A percentile compares a stretch with the other conserved stretches of the same genome.
Conservation (phyloP, 53 echinoderm and acorn worm species). For the Paracentrotus lividus region DNA sequence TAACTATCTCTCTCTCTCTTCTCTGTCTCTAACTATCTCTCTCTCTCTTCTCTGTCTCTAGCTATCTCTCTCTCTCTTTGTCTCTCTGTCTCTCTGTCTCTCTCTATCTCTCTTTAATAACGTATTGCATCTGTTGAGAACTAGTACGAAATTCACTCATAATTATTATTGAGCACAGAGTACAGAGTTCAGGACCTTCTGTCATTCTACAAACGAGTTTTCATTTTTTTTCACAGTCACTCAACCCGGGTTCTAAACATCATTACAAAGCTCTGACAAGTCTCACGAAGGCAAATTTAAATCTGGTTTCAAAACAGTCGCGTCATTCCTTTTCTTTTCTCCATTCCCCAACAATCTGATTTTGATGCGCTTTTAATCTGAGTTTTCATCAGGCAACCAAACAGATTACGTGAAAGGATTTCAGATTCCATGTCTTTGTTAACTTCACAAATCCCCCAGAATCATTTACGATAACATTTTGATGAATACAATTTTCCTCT, state of each 20-base stretch:
- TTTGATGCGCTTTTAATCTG: conserved; percentile 7
- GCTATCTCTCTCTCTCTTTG: too few relatives aligned
- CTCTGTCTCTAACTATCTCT: too few relatives aligned
- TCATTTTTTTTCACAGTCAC: not conserved
- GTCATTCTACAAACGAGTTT: too few relatives aligned
- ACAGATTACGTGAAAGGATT: conserved; percentile 38
- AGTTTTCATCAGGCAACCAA: conserved; percentile 16
- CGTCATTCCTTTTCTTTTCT: conserved; percentile 34
- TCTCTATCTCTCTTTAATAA: too few relatives aligned
- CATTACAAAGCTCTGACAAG: conserved; percentile 27
- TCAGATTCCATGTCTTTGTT: conserved; percentile 4
- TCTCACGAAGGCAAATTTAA: conserved; percentile 22
- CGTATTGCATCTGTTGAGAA: too few relatives aligned
- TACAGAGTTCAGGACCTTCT: too few relatives aligned
- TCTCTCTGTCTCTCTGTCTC: too few relatives aligned
- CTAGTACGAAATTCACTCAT: too few relatives aligned
- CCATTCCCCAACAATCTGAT: not conserved
- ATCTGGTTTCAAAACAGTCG: conserved; percentile 21
- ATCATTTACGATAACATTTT: not conserved
- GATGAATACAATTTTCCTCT: not conserved
- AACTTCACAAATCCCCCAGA: not conserved
- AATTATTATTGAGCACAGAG: too few relatives aligned
- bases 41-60: too few relatives aligned
- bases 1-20: not conserved
- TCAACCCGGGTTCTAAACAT: conserved; percentile 5